Evolutionary conservation across 35 echinoderm and acorn worm genomes (phyloP).

Genomic region (Nesometra sesokonis): DNA sequence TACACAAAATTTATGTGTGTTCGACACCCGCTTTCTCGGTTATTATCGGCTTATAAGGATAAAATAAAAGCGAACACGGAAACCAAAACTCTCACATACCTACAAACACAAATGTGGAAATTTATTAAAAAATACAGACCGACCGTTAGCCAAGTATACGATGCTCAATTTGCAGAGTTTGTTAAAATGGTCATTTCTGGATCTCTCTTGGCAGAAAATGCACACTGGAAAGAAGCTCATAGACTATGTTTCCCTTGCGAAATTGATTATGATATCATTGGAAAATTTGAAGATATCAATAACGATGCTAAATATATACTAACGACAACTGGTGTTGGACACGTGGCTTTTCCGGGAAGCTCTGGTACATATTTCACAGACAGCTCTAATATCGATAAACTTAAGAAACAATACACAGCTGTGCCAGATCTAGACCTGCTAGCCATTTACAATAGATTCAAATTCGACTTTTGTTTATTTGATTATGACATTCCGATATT

Average conservation of each 20-base stretch:
- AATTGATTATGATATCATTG: constrained; percentile 44
- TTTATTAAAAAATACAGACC: background rate
- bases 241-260: constrained; percentile 33
- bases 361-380: background rate
- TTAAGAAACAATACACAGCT: background rate
- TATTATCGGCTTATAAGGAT: constrained; percentile 44
- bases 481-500: background rate
- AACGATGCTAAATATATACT: constrained; percentile 36
- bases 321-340: background rate
- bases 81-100: background rate
- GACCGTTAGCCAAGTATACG: background rate
- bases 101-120: background rate
- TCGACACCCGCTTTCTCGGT: constrained; percentile 47
- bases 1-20: constrained; percentile 54
- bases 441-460: constrained; percentile 1
- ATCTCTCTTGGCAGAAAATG: background rate
- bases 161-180: constrained; percentile 45
- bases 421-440: background rate
- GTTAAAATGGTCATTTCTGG: constrained; percentile 8
- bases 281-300: constrained; percentile 35
- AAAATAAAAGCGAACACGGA: constrained; percentile 17
- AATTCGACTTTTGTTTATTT: constrained; percentile 30
- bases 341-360: background rate
- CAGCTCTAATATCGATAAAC: constrained; percentile 4
- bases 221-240: constrained; percentile 36